Percentiles rank a stretch among this genome's conserved stretches.
Evolutionary conservation across 2,113 vertebrate genomes (phyloP).

Genomic region (Phycodurus eques): DNA sequence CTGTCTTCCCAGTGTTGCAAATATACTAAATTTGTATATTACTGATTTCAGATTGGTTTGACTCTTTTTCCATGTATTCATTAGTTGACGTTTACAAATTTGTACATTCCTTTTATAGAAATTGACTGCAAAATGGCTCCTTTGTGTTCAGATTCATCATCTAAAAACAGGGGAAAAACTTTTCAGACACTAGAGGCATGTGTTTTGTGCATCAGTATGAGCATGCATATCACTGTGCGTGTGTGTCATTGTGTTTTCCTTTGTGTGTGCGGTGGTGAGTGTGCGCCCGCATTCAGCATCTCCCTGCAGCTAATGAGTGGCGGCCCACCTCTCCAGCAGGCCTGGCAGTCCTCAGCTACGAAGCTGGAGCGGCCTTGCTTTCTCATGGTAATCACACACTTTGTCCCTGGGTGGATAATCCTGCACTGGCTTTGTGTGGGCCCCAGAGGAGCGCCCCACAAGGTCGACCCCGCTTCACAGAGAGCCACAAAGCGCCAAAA

Average conservation of each 20-base stretch:
- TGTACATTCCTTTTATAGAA: neutral
- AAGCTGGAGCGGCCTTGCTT: slow-evolving; percentile 70
- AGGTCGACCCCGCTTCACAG: slow-evolving; percentile 73
- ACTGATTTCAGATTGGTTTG: neutral
- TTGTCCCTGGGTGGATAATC: slow-evolving; percentile 79
- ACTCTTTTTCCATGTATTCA: neutral
- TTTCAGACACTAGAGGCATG: slow-evolving; percentile 5
- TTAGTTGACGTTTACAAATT: neutral
- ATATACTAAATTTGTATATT: neutral
- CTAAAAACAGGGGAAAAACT: slow-evolving; percentile 2
- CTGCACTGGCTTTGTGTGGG: slow-evolving; percentile 74
- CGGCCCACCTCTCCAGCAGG: slow-evolving; percentile 75
- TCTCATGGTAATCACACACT: slow-evolving; percentile 81
- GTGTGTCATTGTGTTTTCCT: slow-evolving; percentile 53
- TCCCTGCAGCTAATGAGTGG: slow-evolving; percentile 74
- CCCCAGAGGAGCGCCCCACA: slow-evolving; percentile 74
- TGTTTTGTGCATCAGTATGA: slow-evolving; percentile 43
- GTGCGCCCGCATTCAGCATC: slow-evolving; percentile 65
- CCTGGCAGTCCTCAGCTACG: slow-evolving; percentile 64
- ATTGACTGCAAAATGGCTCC: neutral
- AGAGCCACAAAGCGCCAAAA: slow-evolving; percentile 71
- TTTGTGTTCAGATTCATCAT: neutral
- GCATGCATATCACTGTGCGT: slow-evolving; percentile 47
- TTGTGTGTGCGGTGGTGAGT: slow-evolving; percentile 49
- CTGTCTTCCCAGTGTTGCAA: neutral